Evolutionary conservation across 2,797 vertebrate species (phyloP).

Genomic region (Stomatorhinus walkeri): DNA sequence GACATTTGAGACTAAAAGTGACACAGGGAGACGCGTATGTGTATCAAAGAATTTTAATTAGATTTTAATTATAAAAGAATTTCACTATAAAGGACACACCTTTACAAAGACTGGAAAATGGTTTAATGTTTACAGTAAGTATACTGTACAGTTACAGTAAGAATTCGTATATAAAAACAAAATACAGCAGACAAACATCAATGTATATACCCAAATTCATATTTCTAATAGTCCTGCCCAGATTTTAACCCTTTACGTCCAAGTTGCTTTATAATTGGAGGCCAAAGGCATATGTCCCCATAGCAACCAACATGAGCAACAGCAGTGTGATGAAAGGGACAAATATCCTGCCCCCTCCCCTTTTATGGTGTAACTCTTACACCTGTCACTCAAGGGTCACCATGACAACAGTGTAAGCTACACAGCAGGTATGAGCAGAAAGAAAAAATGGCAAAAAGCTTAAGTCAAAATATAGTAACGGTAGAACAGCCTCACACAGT

Average conservation of each 20-base stretch:
- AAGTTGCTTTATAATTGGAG: slow-evolving; percentile 43
- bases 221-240: slow-evolving; percentile 29
- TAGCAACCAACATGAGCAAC: slow-evolving; percentile 21
- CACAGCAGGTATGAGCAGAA: background rate
- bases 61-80: background rate
- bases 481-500: background rate
- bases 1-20: background rate
- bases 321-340: background rate
- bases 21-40: background rate
- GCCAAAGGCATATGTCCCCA: slow-evolving; percentile 61
- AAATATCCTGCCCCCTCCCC: slow-evolving; percentile 15
- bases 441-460: background rate
- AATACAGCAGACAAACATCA: slow-evolving; percentile 75
- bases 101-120: slow-evolving; percentile 3
- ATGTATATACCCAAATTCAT: slow-evolving; percentile 63
- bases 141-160: slow-evolving; percentile 75
- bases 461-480: background rate
- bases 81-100: background rate
- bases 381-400: slow-evolving; percentile 18
- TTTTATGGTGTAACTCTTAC: background rate
- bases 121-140: slow-evolving; percentile 74
- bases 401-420: slow-evolving; percentile 20
- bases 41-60: background rate
- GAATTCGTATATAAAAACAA: slow-evolving; percentile 60
- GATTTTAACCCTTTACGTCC: slow-evolving; percentile 48